A percentile compares a stretch with the other conserved stretches of the same genome.
These are phyloP conservation scores for Cassiopea xamachana DNA, from an alignment of 30 jellyfish, hydroid and myxozoan species.

Conservation along the genomic window DNA sequence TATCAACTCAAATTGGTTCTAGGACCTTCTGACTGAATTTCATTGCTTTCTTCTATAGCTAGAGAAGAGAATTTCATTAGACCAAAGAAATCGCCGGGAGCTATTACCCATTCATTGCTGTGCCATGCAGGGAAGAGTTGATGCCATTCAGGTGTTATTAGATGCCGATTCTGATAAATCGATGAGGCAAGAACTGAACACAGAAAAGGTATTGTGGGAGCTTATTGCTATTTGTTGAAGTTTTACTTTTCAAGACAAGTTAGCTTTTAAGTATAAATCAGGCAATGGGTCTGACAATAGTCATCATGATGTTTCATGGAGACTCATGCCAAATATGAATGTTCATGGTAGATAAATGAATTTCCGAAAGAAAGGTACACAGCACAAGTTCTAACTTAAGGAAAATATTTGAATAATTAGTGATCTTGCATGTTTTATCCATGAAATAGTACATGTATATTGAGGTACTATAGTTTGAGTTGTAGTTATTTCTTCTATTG, in stretches of 20 bases:
- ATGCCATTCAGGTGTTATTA: conserved; percentile 57
- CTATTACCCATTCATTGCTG: conserved; percentile 79
- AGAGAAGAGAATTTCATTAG: conserved; percentile 57
- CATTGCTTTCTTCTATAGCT: conserved; percentile 12
- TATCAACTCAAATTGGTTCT: background rate
- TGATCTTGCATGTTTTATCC: no score
- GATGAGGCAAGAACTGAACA: conserved; percentile 25
- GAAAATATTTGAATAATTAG: no score
- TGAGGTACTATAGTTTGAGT: background rate
- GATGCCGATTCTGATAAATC: conserved; percentile 58
- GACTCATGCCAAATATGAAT: background rate
- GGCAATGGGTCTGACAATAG: no score
- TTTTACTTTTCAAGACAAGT: no score
- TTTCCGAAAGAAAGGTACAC: background rate
- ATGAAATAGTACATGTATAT: no score
- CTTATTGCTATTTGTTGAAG: background rate
- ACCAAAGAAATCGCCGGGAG: conserved; percentile 32
- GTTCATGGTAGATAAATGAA: background rate
- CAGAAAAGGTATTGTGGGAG: conserved; percentile 40
- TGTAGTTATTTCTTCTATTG: background rate
- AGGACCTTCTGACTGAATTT: background rate
- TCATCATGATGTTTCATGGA: no score
- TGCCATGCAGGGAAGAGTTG: conserved; percentile 82
- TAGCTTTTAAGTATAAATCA: no score
- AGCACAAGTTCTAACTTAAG: no score